These are phyloP conservation scores for Leucozona laternaria DNA, from an alignment of 2,888 invertebrate genomes.

Conservation along the genomic window DNA sequence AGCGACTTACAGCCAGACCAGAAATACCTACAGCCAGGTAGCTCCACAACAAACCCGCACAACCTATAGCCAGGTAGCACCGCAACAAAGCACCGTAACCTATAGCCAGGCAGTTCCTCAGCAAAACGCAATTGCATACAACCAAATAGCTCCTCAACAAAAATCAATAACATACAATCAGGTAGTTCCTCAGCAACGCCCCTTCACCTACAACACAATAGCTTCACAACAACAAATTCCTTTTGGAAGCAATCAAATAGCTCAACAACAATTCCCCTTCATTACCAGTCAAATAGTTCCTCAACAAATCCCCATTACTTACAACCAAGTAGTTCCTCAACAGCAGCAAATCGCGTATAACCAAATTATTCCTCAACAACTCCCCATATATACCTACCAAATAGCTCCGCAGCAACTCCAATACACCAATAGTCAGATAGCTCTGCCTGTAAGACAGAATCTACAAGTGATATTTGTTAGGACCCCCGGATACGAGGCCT, in stretches of 20 bases:
- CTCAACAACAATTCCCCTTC: not conserved
- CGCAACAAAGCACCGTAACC: not conserved
- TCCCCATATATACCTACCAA: not conserved
- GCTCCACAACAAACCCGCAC: not conserved
- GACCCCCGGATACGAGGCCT: conserved; percentile 65
- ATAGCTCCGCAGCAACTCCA: not conserved
- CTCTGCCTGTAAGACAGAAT: conserved; percentile 44
- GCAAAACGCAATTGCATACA: not conserved
- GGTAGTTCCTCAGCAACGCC: not conserved
- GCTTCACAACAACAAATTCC: not conserved
- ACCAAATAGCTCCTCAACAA: not conserved
- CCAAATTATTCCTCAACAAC: conserved; percentile 16
- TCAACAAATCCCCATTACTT: not conserved
- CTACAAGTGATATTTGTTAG: conserved; percentile 75
- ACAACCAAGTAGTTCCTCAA: not conserved
- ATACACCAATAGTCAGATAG: not conserved
- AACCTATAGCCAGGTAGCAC: not conserved
- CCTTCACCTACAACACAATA: not conserved
- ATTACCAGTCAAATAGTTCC: not conserved
- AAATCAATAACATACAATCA: not conserved
- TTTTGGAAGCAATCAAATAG: not conserved
- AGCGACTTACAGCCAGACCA: not conserved
- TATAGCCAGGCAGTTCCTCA: not conserved
- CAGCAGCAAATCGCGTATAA: not conserved
- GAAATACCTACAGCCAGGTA: not conserved